phyloP scores from a whole-genome alignment of 2,797 vertebrate genomes.

The Pteronotus mesoamericanus region DNA sequence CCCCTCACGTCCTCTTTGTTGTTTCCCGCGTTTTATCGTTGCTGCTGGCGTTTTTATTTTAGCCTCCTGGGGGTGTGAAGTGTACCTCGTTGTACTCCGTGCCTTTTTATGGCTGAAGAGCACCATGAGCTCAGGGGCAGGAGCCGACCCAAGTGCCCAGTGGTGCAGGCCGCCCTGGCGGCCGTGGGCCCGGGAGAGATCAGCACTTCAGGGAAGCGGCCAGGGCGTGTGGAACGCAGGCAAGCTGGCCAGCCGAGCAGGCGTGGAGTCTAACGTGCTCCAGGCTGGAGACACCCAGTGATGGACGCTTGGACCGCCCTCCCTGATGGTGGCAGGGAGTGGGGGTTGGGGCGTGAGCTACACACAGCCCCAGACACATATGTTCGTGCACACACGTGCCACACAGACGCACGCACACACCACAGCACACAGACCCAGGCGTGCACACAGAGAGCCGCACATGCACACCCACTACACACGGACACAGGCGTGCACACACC shows the following conservation, averaged over 20 bases:
- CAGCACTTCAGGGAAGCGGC: background rate
- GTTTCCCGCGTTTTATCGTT: accelerated
- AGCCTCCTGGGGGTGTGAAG: background rate
- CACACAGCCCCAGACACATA: background rate
- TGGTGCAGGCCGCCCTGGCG: accelerated
- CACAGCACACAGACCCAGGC: too few species aligned
- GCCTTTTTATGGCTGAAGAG: accelerated
- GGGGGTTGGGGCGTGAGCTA: accelerated
- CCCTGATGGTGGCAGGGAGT: accelerated
- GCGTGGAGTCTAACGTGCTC: accelerated
- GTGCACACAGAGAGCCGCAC: too few species aligned
- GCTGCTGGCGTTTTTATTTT: accelerated
- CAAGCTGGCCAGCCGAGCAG: background rate
- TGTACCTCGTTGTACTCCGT: accelerated
- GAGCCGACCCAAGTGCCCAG: background rate
- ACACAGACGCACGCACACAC: background rate
- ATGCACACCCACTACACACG: too few species aligned
- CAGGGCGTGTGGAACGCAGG: accelerated
- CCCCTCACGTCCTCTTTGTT: accelerated
- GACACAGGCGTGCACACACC: too few species aligned
- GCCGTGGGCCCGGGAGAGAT: accelerated
- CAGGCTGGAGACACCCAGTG: background rate
- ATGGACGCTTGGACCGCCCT: background rate
- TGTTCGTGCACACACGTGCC: too few species aligned
- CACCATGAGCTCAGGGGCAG: accelerated